Conservation (phyloP, 2,888 invertebrate genomes). For the Apantesis nais region DNA sequence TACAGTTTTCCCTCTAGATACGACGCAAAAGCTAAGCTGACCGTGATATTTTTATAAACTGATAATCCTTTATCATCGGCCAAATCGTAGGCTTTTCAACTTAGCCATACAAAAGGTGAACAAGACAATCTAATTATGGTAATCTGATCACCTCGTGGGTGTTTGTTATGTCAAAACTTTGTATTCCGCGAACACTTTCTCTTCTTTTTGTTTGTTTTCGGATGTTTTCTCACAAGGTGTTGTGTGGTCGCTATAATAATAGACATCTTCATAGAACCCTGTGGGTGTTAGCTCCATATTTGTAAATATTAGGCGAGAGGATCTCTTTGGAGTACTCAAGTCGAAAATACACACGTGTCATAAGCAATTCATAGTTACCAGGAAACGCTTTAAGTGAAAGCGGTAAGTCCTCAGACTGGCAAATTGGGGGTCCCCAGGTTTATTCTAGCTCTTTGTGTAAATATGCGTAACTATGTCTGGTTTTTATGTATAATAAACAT, state of each 20-base stretch:
- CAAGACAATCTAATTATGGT: conserved; percentile 35
- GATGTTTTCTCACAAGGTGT: conserved; percentile 13
- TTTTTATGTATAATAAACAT: no score
- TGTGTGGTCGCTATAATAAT: conserved; percentile 10
- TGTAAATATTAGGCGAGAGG: conserved; percentile 2
- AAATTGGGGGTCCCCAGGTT: no score
- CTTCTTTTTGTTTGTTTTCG: conserved; percentile 38
- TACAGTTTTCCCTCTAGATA: no score
- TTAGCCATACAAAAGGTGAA: conserved; percentile 22
- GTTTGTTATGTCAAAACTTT: conserved; percentile 34
- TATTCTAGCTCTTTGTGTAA: no score
- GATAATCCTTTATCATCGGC: background rate
- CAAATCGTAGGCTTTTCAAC: conserved; percentile 1
- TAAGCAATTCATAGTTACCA: background rate
- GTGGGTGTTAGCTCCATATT: conserved; percentile 13
- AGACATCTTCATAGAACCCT: conserved; percentile 4
- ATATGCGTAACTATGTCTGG: no score
- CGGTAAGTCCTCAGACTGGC: background rate
- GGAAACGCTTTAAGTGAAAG: background rate
- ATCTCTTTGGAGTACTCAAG: conserved; percentile 3
- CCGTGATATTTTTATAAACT: background rate
- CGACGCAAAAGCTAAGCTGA: no score
- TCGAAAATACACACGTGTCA: background rate
- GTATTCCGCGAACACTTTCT: conserved; percentile 36
- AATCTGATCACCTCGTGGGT: conserved; percentile 33